These are phyloP conservation scores for Echeneis naucrates DNA, from an alignment of 2,797 vertebrate species.

Conservation along the genomic window DNA sequence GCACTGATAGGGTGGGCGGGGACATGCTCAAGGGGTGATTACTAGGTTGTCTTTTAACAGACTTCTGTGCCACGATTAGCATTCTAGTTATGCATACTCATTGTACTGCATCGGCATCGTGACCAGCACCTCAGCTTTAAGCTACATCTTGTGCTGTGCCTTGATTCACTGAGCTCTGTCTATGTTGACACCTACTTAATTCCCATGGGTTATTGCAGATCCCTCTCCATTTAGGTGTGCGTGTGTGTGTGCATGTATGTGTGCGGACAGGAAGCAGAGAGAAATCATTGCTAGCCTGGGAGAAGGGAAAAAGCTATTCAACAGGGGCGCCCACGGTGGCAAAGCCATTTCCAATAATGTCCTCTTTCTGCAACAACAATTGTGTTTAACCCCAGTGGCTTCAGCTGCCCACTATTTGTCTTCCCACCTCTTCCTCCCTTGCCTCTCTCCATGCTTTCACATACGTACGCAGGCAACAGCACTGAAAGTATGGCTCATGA, in stretches of 20 bases:
- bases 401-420: slow-evolving; percentile 82
- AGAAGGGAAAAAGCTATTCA: slow-evolving; percentile 81
- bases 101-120: slow-evolving; percentile 46
- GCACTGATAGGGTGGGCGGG: slow-evolving; percentile 66
- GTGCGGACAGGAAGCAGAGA: slow-evolving; percentile 48
- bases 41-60: slow-evolving; percentile 64
- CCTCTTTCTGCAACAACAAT: slow-evolving; percentile 85
- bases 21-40: slow-evolving; percentile 66
- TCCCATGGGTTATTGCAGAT: slow-evolving; percentile 64
- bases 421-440: slow-evolving; percentile 72
- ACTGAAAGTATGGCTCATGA: slow-evolving; percentile 53
- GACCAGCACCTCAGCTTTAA: slow-evolving; percentile 54
- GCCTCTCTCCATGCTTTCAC: slow-evolving; percentile 60
- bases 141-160: slow-evolving; percentile 60
- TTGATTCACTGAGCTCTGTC: slow-evolving; percentile 60
- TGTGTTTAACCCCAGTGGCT: slow-evolving; percentile 86
- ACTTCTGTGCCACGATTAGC: slow-evolving; percentile 59
- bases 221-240: slow-evolving; percentile 54
- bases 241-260: slow-evolving; percentile 16
- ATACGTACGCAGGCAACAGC: slow-evolving; percentile 55
- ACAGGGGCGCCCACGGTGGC: slow-evolving; percentile 78
- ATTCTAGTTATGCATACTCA: slow-evolving; percentile 59
- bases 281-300: slow-evolving; percentile 77
- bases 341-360: slow-evolving; percentile 87
- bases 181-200: slow-evolving; percentile 73